These are phyloP conservation scores for Hetaerina americana DNA, from an alignment of 1,140 invertebrate species.

Conservation along the genomic window DNA sequence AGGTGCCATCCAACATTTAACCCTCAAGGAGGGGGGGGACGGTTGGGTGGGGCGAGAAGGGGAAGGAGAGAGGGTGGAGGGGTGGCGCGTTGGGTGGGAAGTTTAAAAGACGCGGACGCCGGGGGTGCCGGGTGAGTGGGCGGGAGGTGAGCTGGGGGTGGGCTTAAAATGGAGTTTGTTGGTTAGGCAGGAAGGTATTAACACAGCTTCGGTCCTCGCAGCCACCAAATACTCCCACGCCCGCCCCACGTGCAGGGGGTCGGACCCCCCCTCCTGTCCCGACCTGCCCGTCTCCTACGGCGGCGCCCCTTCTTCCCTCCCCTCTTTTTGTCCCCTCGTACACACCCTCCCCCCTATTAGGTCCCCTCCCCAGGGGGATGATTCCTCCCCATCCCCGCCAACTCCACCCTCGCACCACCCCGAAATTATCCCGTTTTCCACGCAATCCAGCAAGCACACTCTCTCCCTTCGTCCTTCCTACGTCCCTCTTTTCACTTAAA, in stretches of 20 bases:
- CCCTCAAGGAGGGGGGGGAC: background rate
- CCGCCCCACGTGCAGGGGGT: too few species aligned
- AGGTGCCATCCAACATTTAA: too few species aligned
- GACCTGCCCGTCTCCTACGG: too few species aligned
- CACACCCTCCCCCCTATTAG: background rate
- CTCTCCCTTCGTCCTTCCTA: background rate
- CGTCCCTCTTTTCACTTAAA: background rate
- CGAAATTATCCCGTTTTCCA: background rate
- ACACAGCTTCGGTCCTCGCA: background rate
- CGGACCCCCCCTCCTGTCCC: too few species aligned
- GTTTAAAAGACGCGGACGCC: too few species aligned
- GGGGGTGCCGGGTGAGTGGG: too few species aligned
- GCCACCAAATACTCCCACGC: background rate
- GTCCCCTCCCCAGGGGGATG: too few species aligned
- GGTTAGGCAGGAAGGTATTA: background rate
- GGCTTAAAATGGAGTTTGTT: background rate
- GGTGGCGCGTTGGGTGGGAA: background rate
- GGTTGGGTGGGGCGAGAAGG: background rate
- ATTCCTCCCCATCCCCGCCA: too few species aligned
- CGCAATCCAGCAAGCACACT: background rate
- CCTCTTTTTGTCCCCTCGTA: background rate
- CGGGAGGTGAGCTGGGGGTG: background rate
- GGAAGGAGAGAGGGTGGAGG: too few species aligned
- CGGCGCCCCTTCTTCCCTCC: background rate
- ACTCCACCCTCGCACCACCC: background rate